Base-by-base conservation (phyloP, 1,140 invertebrate species). In the Drosophila tsacasi region DNA sequence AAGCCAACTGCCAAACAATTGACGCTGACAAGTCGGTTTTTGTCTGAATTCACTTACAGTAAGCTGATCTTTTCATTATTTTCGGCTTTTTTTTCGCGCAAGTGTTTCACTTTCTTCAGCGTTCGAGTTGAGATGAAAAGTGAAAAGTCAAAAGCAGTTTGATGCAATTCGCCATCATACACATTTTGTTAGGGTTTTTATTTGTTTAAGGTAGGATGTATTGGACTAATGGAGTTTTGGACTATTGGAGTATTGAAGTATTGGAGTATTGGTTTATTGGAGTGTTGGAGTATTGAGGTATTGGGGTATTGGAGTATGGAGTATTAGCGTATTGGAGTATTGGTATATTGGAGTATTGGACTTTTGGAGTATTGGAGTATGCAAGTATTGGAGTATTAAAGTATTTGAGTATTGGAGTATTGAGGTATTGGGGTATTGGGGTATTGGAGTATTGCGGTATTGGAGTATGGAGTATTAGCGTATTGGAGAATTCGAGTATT, bases 1-100 rank as follows among this genome's bases (percentile, higher is more conserved):
- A 79, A 83, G 71, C 50, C 47, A 47, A 40, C 69, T 55, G 39
- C 50, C 32, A 60, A 69, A 84, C 68, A 79, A 81, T 81, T 44
- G 82, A 55, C 5, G 67, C 69, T 73, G 69, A 73, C 69, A 50
- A 50, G 68, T 61, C 35, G 35, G 13, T 73, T 73, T 39, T 35
- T 19, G 25, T 17, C 13, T 21, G 10, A 12, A 32, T 37, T 37
- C 35, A 50, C 71, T 40, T 30, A 23, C 46, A 21, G 35, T 73
- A 30, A 50, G 52, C 52, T 39, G 32, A 19, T 59, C 27, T 71
- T 35, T 66, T 27, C 47, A 25, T 49, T 25, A 49, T 17, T 37
- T 5, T 40, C 21, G 6, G 17, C 1, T 15, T 71, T 12, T 25
- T 59, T 73, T 73, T 50, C 17, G 69, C 54, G 21, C 13, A 12